These are phyloP conservation scores for Steatornis caripensis DNA, from an alignment of 2,113 vertebrate species.

Conservation along the genomic window DNA sequence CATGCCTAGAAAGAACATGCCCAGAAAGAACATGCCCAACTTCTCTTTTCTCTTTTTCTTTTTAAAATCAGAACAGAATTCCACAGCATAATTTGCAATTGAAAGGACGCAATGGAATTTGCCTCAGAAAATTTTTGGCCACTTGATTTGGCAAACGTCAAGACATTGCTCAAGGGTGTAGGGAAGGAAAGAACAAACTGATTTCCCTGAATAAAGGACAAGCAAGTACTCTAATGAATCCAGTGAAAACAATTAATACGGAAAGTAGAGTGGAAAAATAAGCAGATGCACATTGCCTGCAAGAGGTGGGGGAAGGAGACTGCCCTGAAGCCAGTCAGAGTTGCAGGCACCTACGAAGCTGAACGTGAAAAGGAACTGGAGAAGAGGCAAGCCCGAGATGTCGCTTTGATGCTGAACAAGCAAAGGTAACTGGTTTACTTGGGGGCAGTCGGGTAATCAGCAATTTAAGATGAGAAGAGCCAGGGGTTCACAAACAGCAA, in stretches of 20 bases:
- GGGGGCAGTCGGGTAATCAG: not conserved
- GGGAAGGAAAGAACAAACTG: constrained; percentile 10
- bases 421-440: not conserved
- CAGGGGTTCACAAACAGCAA: not conserved
- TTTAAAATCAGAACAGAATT: constrained; percentile 46
- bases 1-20: constrained; percentile 55
- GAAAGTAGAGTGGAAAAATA: not conserved
- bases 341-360: not conserved
- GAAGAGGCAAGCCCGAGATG: not conserved
- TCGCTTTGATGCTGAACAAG: not conserved
- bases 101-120: constrained; percentile 63
- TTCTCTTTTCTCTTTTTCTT: constrained; percentile 12
- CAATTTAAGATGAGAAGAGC: not conserved
- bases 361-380: not conserved
- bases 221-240: not conserved
- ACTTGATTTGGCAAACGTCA: not conserved
- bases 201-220: not conserved
- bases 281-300: not conserved
- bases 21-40: constrained; percentile 56
- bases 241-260: not conserved
- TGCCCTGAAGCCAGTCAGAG: not conserved
- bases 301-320: not conserved
- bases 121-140: constrained; percentile 43
- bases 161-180: not conserved
- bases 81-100: constrained; percentile 67